A percentile compares a stretch with the other conserved stretches of the same genome.
These are phyloP conservation scores for Gobio gobio DNA, from an alignment of 2,113 vertebrate species.

Conservation along the genomic window DNA sequence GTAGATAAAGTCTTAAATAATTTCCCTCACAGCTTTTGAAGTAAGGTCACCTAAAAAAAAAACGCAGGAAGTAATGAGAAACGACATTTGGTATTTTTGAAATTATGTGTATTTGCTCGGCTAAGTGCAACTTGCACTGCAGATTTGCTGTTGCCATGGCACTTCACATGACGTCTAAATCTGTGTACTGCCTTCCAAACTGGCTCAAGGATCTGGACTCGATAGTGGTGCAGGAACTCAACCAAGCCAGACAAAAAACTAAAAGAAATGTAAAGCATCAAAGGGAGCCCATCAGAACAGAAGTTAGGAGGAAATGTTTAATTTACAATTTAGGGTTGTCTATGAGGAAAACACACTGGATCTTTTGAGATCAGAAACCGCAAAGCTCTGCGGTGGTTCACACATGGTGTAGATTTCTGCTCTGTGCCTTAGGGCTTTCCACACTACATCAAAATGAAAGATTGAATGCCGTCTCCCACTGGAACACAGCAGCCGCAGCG, in stretches of 20 bases:
- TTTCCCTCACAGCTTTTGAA: background rate
- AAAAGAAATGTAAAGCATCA: background rate
- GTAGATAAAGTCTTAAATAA: background rate
- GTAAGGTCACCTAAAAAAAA: background rate
- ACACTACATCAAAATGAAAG: conserved; percentile 26
- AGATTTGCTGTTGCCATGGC: conserved; percentile 43
- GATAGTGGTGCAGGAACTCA: background rate
- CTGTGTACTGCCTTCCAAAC: conserved; percentile 19
- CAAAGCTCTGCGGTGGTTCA: conserved; percentile 3
- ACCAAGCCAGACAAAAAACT: background rate
- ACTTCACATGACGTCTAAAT: conserved; percentile 24
- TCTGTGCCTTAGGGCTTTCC: background rate
- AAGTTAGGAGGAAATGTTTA: background rate
- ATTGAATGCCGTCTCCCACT: background rate
- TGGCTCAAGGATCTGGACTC: background rate
- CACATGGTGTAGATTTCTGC: conserved; percentile 5
- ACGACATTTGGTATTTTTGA: background rate
- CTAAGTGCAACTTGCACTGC: background rate
- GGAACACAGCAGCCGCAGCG: background rate
- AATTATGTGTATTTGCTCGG: background rate
- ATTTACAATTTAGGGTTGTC: background rate
- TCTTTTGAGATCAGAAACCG: conserved; percentile 6
- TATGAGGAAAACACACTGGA: background rate
- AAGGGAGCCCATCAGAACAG: background rate
- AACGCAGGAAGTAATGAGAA: background rate